phyloP scores from a whole-genome alignment of 1,140 invertebrate species.

The Panagrolaimus sp. region DNA sequence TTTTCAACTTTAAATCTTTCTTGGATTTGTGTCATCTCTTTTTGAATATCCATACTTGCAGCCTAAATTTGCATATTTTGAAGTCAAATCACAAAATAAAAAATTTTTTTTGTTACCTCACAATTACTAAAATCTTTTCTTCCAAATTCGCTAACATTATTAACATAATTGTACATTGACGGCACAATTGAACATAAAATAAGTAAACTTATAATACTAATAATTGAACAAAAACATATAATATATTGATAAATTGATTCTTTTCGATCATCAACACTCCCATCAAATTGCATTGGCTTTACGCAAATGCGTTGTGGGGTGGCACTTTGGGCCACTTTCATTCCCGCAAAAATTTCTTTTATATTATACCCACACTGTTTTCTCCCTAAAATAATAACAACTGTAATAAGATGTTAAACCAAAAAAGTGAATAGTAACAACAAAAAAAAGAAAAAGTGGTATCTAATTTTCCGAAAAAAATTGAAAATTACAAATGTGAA shows the following conservation, averaged over 20 bases:
- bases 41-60: constrained; percentile 36
- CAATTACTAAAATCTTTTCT: constrained; percentile 54
- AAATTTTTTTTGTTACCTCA: constrained; percentile 37
- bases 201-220: constrained; percentile 48
- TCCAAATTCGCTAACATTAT: constrained; percentile 47
- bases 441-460: too few relatives aligned
- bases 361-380: too few relatives aligned
- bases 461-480: too few relatives aligned
- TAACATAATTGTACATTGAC: constrained; percentile 55
- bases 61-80: constrained; percentile 22
- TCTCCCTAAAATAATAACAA: too few relatives aligned
- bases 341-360: not conserved
- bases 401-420: too few relatives aligned
- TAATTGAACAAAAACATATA: constrained; percentile 43
- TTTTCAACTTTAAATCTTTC: constrained; percentile 21
- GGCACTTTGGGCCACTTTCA: constrained; percentile 15
- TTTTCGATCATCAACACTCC: not conserved
- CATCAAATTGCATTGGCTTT: not conserved
- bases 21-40: constrained; percentile 33
- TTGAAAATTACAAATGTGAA: too few relatives aligned
- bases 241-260: constrained; percentile 51
- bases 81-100: not conserved
- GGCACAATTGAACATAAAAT: constrained; percentile 51
- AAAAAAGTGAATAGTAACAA: too few relatives aligned
- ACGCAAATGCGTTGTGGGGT: not conserved